Evolutionary conservation across 2,888 invertebrate species (phyloP).

Genomic region (Dusona sp.): DNA sequence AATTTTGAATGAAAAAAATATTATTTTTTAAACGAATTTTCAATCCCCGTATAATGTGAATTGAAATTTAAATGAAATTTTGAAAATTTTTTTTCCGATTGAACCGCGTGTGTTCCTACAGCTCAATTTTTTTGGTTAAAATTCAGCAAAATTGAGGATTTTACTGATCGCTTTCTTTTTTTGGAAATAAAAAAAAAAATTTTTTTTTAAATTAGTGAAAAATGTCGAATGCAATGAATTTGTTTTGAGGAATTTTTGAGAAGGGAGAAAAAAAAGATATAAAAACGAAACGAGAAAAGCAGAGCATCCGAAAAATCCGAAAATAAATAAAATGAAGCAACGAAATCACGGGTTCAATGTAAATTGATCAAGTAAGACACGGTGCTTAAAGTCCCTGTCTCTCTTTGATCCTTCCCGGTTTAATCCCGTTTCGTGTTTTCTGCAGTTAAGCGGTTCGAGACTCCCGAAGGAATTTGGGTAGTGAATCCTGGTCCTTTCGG

Average conservation of each 20-base stretch:
- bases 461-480: neutral
- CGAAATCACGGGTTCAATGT: slow-evolving; percentile 75
- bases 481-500: neutral
- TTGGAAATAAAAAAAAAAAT: too few relatives aligned
- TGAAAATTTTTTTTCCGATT: too few relatives aligned
- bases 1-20: too few relatives aligned
- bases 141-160: too few relatives aligned
- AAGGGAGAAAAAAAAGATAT: neutral
- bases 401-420: slow-evolving; percentile 25
- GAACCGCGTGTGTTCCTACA: too few relatives aligned
- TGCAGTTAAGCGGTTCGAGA: neutral
- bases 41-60: too few relatives aligned
- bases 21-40: too few relatives aligned
- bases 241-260: neutral
- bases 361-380: slow-evolving; percentile 85
- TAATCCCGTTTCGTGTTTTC: slow-evolving; percentile 33
- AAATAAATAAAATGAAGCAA: slow-evolving; percentile 26
- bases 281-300: slow-evolving; percentile 40
- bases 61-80: too few relatives aligned
- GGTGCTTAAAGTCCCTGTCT: slow-evolving; percentile 70
- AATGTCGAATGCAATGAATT: too few relatives aligned
- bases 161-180: neutral
- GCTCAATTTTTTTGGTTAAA: too few relatives aligned
- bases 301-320: slow-evolving; percentile 45
- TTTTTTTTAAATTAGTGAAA: neutral